Base-by-base conservation (phyloP, 2,888 invertebrate genomes). In the Drosophila heteroneura region DNA sequence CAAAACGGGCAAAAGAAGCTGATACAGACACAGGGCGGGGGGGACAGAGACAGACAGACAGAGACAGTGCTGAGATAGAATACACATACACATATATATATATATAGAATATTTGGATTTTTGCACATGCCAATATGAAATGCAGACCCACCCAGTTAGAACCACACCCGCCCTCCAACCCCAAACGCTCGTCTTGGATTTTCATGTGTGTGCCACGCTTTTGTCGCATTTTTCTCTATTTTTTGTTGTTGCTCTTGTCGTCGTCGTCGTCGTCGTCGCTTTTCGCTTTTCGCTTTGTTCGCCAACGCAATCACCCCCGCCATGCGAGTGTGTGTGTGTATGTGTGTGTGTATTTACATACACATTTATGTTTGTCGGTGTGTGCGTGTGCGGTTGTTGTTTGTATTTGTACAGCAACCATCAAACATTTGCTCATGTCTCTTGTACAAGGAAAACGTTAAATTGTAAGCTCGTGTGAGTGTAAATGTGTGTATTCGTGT, bases 381-480 rank as follows among this genome's bases (percentile, higher is more conserved):
- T 60, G 60, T 74, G 59, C 58, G 60, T 73, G 63, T 84, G 81
- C 66, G 85, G 52, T 70, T 88, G 83, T 76, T 83, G 79, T 86
- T 85, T 90, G 89, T 91, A 80, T 88, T 90, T 90, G 91, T 91
- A 91, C 91, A 91, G 88, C 88, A 91, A 91, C 91, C 88, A 91
- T 91, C 91, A 91, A 91, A 89, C 85, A 88, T 89, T 90, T 89
- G 82, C 80, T 80, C 60, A 76, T 87, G 80, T 85, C 79, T 82
- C 76, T 74, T 75, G 67, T 66, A 72, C 66, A 72, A 79, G 71
- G 65, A 83, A 76, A 70, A 74, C 74, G 70, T 72, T 72, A 68
- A 74, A 84, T 76, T 80, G 63, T 81, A 66, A 83, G 65, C 80
- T 47, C 49, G 58, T 59, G 63, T 70, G 49, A 62, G 51, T 30